Evolutionary conservation across 1,140 invertebrate species (phyloP).

Genomic region (Eumeta japonica): DNA sequence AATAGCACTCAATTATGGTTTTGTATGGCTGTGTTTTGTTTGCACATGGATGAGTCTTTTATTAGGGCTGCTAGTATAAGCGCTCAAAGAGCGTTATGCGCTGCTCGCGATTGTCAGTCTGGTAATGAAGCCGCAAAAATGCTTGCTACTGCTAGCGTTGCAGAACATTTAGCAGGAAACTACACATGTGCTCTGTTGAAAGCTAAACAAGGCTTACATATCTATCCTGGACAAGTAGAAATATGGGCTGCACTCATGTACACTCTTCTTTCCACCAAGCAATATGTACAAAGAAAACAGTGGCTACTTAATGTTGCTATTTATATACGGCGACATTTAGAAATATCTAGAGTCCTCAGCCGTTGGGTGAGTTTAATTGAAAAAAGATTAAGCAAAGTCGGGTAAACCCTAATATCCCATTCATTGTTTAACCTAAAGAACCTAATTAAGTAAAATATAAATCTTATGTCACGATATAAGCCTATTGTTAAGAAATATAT

Average conservation of each 20-base stretch:
- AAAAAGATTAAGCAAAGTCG: constrained; percentile 33
- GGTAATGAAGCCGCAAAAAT: constrained; percentile 31
- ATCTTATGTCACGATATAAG: no score
- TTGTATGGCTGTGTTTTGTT: constrained; percentile 43
- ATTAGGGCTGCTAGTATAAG: constrained; percentile 35
- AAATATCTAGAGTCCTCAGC: constrained; percentile 27
- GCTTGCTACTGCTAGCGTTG: constrained; percentile 38
- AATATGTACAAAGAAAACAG: constrained; percentile 22
- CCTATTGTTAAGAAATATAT: no score
- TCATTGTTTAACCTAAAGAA: no score
- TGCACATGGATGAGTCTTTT: constrained; percentile 23
- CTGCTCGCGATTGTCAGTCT: constrained; percentile 16
- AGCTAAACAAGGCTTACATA: constrained; percentile 39
- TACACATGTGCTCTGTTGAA: constrained; percentile 23
- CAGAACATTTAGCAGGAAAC: constrained; percentile 40
- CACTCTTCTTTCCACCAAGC: constrained; percentile 27
- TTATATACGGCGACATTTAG: constrained; percentile 32
- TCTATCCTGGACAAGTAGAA: constrained; percentile 37
- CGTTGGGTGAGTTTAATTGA: constrained; percentile 40
- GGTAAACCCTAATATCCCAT: no score
- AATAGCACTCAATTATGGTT: constrained; percentile 36
- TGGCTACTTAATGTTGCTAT: constrained; percentile 27
- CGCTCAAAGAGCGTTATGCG: constrained; percentile 36
- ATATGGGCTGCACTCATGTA: constrained; percentile 42
- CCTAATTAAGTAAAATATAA: no score